Conservation (phyloP, 1,140 invertebrate genomes). For the Drosophila sp. region DNA sequence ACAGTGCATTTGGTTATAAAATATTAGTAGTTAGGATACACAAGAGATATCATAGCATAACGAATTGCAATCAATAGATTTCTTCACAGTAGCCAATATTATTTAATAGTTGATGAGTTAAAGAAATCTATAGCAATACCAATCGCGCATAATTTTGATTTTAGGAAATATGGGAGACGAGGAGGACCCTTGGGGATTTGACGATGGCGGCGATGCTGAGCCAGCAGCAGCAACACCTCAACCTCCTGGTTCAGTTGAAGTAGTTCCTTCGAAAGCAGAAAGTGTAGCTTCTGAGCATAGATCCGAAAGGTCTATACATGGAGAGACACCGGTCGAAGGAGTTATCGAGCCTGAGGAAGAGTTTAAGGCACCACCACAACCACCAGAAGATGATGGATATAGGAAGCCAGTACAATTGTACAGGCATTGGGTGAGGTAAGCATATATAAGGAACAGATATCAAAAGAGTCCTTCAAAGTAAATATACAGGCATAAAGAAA, state of each 20-base stretch:
- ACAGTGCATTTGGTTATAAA: too few relatives aligned
- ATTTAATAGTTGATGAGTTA: too few relatives aligned
- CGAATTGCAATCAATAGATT: too few relatives aligned
- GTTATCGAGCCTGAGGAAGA: conserved; percentile 72
- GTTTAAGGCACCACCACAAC: conserved; percentile 84
- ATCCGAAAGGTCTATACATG: conserved; percentile 50
- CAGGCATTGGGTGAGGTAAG: conserved; percentile 89
- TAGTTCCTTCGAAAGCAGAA: conserved; percentile 57
- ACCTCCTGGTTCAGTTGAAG: conserved; percentile 37
- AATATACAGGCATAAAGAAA: background rate
- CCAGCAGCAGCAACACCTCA: conserved; percentile 22
- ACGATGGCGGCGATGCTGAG: conserved; percentile 59
- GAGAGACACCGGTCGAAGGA: conserved; percentile 56
- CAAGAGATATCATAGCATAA: too few relatives aligned
- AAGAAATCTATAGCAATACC: too few relatives aligned
- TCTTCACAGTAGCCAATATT: too few relatives aligned
- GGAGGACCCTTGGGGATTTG: conserved; percentile 82
- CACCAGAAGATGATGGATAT: conserved; percentile 84
- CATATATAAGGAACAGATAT: background rate
- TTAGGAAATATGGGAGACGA: conserved; percentile 77
- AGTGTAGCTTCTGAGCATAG: conserved; percentile 73
- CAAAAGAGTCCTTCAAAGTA: background rate
- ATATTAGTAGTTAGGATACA: too few relatives aligned
- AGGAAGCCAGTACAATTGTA: conserved; percentile 85
- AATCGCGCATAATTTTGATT: background rate